These are phyloP conservation scores for Poecilia latipinna DNA, from an alignment of 2,113 vertebrate genomes.

Conservation along the genomic window DNA sequence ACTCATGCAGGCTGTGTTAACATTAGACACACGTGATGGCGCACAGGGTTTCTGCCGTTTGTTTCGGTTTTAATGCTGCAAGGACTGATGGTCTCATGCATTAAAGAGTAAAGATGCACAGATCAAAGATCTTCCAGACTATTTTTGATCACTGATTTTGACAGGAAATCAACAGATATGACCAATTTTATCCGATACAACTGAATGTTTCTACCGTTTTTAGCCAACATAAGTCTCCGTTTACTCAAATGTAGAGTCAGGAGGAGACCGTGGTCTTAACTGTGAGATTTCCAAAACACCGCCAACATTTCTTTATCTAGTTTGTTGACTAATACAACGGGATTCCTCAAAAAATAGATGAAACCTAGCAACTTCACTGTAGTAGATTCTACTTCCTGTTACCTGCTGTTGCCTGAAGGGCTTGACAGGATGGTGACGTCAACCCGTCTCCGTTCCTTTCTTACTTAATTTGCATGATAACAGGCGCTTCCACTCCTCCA, in stretches of 20 bases:
- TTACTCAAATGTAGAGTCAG: no score
- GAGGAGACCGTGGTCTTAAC: neutral
- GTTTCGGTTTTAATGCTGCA: neutral
- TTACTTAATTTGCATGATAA: no score
- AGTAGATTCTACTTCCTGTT: neutral
- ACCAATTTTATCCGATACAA: no score
- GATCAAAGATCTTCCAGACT: no score
- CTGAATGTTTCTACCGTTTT: no score
- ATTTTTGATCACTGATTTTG: no score
- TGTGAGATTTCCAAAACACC: neutral
- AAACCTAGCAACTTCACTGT: neutral
- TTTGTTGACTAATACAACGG: neutral
- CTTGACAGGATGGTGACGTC: no score
- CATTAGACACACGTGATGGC: neutral
- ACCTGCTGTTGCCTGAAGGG: neutral
- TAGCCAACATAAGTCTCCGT: neutral
- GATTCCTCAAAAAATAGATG: neutral
- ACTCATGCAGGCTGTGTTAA: neutral
- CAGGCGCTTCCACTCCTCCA: no score
- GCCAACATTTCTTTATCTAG: neutral
- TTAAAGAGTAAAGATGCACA: neutral
- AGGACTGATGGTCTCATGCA: neutral
- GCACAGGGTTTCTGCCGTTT: slow-evolving; percentile 33
- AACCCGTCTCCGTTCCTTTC: no score
- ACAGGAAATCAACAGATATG: no score